Evolutionary conservation across 2,888 invertebrate species (phyloP), one percentile per base, ranked within the genome.

Genomic region (Helleia helle): DNA sequence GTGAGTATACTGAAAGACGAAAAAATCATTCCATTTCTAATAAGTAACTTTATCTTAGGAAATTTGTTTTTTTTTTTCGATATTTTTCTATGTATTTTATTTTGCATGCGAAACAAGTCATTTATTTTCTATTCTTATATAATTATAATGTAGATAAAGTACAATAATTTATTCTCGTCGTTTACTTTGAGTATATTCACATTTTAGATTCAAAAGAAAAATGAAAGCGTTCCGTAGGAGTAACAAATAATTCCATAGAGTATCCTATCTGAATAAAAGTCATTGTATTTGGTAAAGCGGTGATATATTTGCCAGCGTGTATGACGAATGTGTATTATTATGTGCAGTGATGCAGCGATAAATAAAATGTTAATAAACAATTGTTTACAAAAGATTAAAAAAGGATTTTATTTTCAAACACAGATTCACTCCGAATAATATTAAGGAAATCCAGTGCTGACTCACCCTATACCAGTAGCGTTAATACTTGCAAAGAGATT

Each of bases 291-390:
- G 64, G 65, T 68, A 68, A n/a, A 62, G 65, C 61, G 66, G 69
- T 75, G 75, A 74, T 71, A 68, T 59, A 58, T 63, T 60, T 71
- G 71, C 65, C 70, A 65, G 67, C 62, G 69, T 66, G 72, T n/a
- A n/a, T 67, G 73, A 76, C 65, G 74, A 65, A 71, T 68, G 74
- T 73, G 72, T 75, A 61, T 58, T 66, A 71, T 64, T 70, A 67
- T 70, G 64, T 73, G 75, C 73, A 71, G 71, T 64, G 68, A 75
- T 73, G 75, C 75, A 72, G 68, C 69, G 68, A 80, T 71, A 73
- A 75, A 76, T 84, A 84, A 84, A 80, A 85, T 84, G 84, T 85
- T 85, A 85, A 85, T 83, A 84, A 84, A 85, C 83, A 85, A 84
- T 86, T 86, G 86, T 86, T 86, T 85, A 86, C 83, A 84, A 85